Evolutionary conservation across 2,797 vertebrate species (phyloP).

Genomic region (Thaleichthys pacificus): DNA sequence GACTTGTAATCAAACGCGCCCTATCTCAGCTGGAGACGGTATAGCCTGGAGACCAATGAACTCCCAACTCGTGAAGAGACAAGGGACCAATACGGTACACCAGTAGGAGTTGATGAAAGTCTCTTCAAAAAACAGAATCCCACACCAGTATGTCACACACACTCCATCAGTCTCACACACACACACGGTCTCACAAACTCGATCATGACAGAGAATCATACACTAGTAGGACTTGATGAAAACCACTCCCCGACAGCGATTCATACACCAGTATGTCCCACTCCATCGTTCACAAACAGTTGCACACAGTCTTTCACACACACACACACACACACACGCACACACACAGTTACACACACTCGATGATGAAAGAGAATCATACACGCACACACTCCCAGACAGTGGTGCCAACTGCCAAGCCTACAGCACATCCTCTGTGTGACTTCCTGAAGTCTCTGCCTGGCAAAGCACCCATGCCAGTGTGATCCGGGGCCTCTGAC

Average conservation of each 20-base stretch:
- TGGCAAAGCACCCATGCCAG: constrained; percentile 40
- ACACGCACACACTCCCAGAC: background rate
- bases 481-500: constrained; percentile 28
- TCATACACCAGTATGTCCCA: background rate
- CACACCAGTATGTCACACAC: too few species aligned
- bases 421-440: background rate
- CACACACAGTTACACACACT: background rate
- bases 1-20: background rate
- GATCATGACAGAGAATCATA: too few species aligned
- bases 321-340: background rate
- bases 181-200: too few species aligned
- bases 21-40: background rate
- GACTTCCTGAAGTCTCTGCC: background rate
- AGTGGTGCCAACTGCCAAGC: background rate
- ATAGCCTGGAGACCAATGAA: background rate
- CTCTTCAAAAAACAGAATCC: too few species aligned
- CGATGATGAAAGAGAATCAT: too few species aligned
- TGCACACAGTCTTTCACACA: background rate
- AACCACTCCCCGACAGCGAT: too few species aligned
- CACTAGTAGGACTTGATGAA: too few species aligned
- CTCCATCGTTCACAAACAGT: background rate
- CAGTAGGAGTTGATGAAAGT: too few species aligned
- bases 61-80: too few species aligned
- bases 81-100: too few species aligned
- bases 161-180: too few species aligned